Conservation (phyloP, 2,888 invertebrate genomes). For the Melieria omissa region DNA sequence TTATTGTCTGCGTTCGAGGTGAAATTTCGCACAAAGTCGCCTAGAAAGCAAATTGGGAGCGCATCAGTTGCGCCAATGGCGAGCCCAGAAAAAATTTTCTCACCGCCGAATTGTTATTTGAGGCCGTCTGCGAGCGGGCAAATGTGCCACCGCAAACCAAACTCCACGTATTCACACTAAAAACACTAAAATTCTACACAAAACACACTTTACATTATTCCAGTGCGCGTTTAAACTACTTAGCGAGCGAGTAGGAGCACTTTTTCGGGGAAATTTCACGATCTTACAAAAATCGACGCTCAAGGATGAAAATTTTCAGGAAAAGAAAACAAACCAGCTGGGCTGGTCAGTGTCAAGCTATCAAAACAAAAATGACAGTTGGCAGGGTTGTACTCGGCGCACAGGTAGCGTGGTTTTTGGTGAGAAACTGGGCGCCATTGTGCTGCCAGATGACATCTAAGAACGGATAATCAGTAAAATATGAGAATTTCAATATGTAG, state of each 20-base stretch:
- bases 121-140: constrained; percentile 52
- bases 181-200: constrained; percentile 43
- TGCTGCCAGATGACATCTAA: constrained; percentile 17
- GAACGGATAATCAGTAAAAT: no score
- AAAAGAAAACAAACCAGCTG: constrained; percentile 56
- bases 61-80: constrained; percentile 14
- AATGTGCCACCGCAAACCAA: constrained; percentile 44
- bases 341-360: constrained; percentile 58
- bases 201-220: constrained; percentile 46
- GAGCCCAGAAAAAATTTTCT: constrained; percentile 36
- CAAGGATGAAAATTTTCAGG: constrained; percentile 53
- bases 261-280: constrained; percentile 47
- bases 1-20: constrained; percentile 52
- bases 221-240: constrained; percentile 14
- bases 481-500: no score
- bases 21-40: constrained; percentile 36
- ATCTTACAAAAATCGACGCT: constrained; percentile 45
- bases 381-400: constrained; percentile 41
- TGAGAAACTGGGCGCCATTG: neutral
- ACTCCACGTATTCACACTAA: constrained; percentile 53
- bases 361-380: constrained; percentile 62
- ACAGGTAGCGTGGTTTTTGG: constrained; percentile 44
- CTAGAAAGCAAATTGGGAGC: constrained; percentile 24
- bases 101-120: constrained; percentile 55
- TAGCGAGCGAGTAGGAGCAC: constrained; percentile 22